phyloP scores from a whole-genome alignment of 2,888 invertebrate species.

The Ectemnius lituratus region DNA sequence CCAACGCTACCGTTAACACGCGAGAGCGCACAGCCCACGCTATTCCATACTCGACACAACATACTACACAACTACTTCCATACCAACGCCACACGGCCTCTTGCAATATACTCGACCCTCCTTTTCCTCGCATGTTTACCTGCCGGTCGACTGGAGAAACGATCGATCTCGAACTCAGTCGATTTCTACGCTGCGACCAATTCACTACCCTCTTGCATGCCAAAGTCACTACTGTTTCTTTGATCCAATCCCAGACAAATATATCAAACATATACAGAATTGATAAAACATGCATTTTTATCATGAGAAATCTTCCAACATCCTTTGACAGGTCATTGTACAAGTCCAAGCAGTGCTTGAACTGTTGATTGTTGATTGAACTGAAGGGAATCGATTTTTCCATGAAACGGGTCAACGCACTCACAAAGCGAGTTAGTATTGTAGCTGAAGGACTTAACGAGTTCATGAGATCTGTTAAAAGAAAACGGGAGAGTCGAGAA shows the following conservation, averaged over 20 bases:
- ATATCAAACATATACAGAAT: too few species aligned
- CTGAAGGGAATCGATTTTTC: not conserved
- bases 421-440: not conserved
- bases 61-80: not conserved
- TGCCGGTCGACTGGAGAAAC: slow-evolving; percentile 15
- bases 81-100: not conserved
- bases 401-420: not conserved
- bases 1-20: slow-evolving; percentile 40
- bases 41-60: not conserved
- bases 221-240: too few species aligned
- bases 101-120: slow-evolving; percentile 12
- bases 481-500: not conserved
- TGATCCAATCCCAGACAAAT: too few species aligned
- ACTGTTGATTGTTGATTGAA: not conserved
- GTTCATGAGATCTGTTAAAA: not conserved
- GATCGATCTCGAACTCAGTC: slow-evolving; percentile 2
- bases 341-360: too few species aligned
- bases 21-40: slow-evolving; percentile 1
- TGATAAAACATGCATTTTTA: too few species aligned
- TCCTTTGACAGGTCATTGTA: too few species aligned
- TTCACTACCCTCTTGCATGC: not conserved
- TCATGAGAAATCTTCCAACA: too few species aligned
- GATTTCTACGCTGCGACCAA: slow-evolving; percentile 1
- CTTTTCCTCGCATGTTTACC: slow-evolving; percentile 31
- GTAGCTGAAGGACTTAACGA: not conserved